Base-by-base conservation (phyloP, 2,888 invertebrate species). In the Patella caerulea region DNA sequence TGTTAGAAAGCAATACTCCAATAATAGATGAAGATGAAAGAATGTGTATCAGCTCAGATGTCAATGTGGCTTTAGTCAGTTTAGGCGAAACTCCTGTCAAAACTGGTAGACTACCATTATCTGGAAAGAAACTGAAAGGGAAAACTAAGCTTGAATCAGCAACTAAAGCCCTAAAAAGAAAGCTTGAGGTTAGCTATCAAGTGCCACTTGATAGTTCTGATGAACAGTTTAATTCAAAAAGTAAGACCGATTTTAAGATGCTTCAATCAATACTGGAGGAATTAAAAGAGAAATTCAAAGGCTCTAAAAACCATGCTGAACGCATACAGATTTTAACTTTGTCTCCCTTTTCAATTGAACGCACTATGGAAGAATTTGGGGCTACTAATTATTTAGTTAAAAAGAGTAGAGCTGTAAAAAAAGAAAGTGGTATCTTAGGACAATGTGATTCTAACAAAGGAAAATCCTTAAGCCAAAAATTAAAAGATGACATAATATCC, bases 311-410 rank as follows among this genome's bases (percentile, higher is more conserved):
- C 15, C n/a, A 56, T 56, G 15, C 14, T 56, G 56, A 56, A 56
- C 56, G 56, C n/a, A n/a, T 56, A 17, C 56, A 56, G 56, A 56
- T 56, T 56, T 56, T 56, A 56, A 56, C 56, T 56, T n/a, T 56
- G 3, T 56, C 56, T 56, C 56, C 56, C 56, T 56, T 56, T n/a
- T 14, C 15, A n/a, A 56, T 56, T 3, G n/a, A 56, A 17, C 56
- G 3, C 15, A 56, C 56, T 2, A 56, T 56, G 56, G 15, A 56
- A 17, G 56, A 56, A 17, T 56, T 56, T 56, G 56, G 56, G 3
- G 56, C 56, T n/a, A 56, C 56, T 17, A 56, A 56, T n/a, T 56
- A 56, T 7, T 17, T 56, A n/a, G 56, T 56, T 17, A 56, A 56
- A n/a, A 56, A 56, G n/a, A 56, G 56, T 3, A 56, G 56, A 56